These are phyloP conservation scores for Gadus macrocephalus DNA, from an alignment of 2,113 vertebrate species.

Conservation along the genomic window DNA sequence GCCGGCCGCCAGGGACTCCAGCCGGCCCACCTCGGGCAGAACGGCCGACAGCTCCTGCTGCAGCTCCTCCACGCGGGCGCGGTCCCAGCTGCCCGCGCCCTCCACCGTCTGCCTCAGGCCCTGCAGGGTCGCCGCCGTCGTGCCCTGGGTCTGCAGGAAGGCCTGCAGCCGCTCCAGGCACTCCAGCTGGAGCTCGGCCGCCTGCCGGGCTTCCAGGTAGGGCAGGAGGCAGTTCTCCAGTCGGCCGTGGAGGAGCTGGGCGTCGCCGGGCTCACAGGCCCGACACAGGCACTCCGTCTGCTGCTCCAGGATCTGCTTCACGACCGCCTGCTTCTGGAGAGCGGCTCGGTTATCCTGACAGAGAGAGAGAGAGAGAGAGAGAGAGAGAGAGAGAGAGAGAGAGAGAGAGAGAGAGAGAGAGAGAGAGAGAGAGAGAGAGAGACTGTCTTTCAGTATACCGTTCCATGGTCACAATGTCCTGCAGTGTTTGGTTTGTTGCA, in stretches of 20 bases:
- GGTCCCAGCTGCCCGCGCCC: slow-evolving; percentile 81
- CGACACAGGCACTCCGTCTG: slow-evolving; percentile 74
- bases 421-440: no score
- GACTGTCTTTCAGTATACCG: no score
- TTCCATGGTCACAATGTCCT: no score
- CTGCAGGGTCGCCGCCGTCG: slow-evolving; percentile 65
- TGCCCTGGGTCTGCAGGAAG: slow-evolving; percentile 76
- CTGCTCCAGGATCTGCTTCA: slow-evolving; percentile 72
- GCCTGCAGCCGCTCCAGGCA: slow-evolving; percentile 72
- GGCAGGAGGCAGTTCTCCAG: slow-evolving; percentile 83
- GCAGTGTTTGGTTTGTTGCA: no score
- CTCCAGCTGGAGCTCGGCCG: slow-evolving; percentile 75
- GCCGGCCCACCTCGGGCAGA: slow-evolving; percentile 71
- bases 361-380: no score
- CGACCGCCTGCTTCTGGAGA: slow-evolving; percentile 73
- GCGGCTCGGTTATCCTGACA: slow-evolving; percentile 74
- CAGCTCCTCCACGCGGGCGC: slow-evolving; percentile 78
- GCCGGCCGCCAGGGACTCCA: slow-evolving; percentile 78
- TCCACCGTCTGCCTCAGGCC: slow-evolving; percentile 82
- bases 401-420: no score
- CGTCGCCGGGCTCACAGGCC: slow-evolving; percentile 74
- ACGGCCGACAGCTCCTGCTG: slow-evolving; percentile 74
- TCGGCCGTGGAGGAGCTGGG: slow-evolving; percentile 74
- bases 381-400: no score
- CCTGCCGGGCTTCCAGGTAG: slow-evolving; percentile 79